Base-by-base conservation (phyloP, 2,797 vertebrate genomes). In the Pseudocheirus occidentalis region DNA sequence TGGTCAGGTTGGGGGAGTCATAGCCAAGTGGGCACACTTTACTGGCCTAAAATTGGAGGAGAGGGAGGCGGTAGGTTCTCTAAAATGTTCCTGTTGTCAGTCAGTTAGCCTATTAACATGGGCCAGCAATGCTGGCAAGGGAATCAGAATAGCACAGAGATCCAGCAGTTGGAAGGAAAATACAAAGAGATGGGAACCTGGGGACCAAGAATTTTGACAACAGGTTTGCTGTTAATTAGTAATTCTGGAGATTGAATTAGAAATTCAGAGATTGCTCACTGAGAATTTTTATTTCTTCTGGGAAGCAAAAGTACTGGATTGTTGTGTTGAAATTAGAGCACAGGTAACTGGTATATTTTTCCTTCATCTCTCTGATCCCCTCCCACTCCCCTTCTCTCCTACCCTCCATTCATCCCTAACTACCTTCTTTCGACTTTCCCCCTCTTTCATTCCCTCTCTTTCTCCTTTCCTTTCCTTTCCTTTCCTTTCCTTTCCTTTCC, bases 1-100 rank as follows among this genome's bases (percentile, higher is more conserved):
- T 97, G 98, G 96, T 50, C 55, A 1, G 6, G 0, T 0, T 6
- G 21, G 54, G 73, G 89, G 91, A 92, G 55, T 56, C 66, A 90
- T 46, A 66, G 95, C 93, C 96, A 93, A 95, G n/a, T 97, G 96
- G 96, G 95, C 97, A 94, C 96, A 59, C 59, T 81, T 95, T 91
- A 2, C 0, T 0, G 1, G 66, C 81, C 53, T 90, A 6, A 81
- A 91, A 58, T 34, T 13, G 59, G 16, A 31, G 90, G n/a, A 46
- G 62, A 53, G 53, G 24, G 94, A 81, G 54, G 40, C 31, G 87
- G 11, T 54, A 16, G 21, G 10, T 56, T 57, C 55, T 90, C 92
- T 94, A 57, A 54, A n/a, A 7, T 1, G 56, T 14, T n/a, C 40
- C 13, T 90, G 40, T 73, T 58, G 31, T 40, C 59, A 55, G 16